Evolutionary conservation across 2,797 vertebrate genomes (phyloP).

Genomic region (Platyrinchus mystaceus): DNA sequence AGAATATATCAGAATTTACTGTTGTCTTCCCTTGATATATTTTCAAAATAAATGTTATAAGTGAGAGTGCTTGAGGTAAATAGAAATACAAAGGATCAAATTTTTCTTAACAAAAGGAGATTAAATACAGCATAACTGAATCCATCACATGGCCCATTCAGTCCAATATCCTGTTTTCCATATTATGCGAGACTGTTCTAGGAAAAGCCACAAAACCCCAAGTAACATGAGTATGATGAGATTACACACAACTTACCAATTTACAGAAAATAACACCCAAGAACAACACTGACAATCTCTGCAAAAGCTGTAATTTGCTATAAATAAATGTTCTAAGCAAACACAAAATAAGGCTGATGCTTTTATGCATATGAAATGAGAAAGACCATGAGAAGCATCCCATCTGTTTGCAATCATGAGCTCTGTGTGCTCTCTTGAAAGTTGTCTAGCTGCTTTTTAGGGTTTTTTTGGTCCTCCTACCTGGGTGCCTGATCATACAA

Average conservation of each 20-base stretch:
- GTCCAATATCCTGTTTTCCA: neutral
- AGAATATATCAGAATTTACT: neutral
- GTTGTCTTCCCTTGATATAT: neutral
- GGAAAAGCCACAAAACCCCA: neutral
- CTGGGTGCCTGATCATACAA: neutral
- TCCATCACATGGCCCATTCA: neutral
- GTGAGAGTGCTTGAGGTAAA: neutral
- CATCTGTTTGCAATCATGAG: neutral
- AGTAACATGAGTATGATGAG: neutral
- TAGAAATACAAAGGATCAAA: neutral
- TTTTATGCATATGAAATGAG: neutral
- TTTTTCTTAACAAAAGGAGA: neutral
- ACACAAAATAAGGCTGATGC: neutral
- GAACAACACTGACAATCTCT: neutral
- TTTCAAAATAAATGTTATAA: neutral
- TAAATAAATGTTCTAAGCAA: slow-evolving; percentile 42
- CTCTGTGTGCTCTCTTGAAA: neutral
- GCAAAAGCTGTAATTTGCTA: slow-evolving; percentile 26
- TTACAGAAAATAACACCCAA: slow-evolving; percentile 9
- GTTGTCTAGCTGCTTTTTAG: neutral
- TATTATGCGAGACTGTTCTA: neutral
- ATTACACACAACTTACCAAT: slow-evolving; percentile 30
- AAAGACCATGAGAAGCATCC: neutral
- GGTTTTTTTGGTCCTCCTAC: neutral
- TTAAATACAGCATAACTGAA: neutral